phyloP scores from a whole-genome alignment of 2,113 vertebrate species.

The Numida meleagris region DNA sequence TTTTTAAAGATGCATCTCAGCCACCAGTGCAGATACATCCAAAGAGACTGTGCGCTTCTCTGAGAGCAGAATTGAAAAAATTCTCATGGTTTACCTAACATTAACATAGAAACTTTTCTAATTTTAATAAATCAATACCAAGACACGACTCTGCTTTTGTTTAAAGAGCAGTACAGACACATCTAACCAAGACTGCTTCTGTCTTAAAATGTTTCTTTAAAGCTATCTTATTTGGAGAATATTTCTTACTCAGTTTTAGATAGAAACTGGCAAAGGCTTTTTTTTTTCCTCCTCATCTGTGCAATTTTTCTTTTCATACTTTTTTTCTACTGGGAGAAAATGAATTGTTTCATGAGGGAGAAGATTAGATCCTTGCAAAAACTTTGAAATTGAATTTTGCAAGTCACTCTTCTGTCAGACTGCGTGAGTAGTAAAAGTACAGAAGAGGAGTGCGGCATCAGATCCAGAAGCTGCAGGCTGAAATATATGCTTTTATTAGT shows the following conservation, averaged over 20 bases:
- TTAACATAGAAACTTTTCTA: neutral
- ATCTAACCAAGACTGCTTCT: neutral
- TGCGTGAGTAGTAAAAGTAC: neutral
- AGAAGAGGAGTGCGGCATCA: neutral
- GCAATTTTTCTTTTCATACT: neutral
- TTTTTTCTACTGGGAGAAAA: neutral
- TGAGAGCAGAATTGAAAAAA: neutral
- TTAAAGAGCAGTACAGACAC: neutral
- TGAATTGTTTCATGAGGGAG: neutral
- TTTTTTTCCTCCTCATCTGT: neutral
- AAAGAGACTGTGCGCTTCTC: neutral
- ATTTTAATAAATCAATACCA: neutral
- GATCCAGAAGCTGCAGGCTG: neutral
- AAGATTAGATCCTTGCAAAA: neutral
- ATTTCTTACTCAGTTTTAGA: neutral
- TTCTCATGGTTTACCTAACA: neutral
- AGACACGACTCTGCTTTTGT: neutral
- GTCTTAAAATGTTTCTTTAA: neutral
- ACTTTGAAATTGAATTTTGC: neutral
- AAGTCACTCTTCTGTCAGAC: neutral
- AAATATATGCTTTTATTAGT: neutral
- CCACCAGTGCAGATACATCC: neutral
- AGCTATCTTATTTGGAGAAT: neutral
- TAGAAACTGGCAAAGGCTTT: fast-evolving
- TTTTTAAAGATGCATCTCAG: neutral